Percentiles rank a stretch among this genome's conserved stretches.
Evolutionary conservation across 1,140 invertebrate species (phyloP).

Genomic region (Diorhabda elongata): DNA sequence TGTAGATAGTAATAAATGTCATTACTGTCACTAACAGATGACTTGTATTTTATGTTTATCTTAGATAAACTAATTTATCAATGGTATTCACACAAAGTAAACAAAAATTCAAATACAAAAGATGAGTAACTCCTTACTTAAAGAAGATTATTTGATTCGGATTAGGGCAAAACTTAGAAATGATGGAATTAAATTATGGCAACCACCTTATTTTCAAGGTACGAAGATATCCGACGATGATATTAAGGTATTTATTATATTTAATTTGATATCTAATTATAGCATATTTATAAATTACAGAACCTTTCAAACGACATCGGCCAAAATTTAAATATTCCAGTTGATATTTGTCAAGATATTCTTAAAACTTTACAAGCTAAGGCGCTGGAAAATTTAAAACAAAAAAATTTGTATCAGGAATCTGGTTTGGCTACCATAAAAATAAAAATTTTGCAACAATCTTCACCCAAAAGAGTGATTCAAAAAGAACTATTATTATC

Average conservation of each 20-base stretch:
- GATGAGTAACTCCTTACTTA: slow-evolving; percentile 34
- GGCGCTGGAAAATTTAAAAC: slow-evolving; percentile 63
- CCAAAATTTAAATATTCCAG: slow-evolving; percentile 51
- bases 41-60: too few relatives aligned
- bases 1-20: too few relatives aligned
- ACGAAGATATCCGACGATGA: slow-evolving; percentile 47
- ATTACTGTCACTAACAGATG: too few relatives aligned
- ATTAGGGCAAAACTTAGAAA: slow-evolving; percentile 60
- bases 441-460: slow-evolving; percentile 52
- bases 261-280: slow-evolving; percentile 18
- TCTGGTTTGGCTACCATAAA: slow-evolving; percentile 63
- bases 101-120: not conserved
- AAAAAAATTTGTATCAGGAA: slow-evolving; percentile 57
- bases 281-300: slow-evolving; percentile 47
- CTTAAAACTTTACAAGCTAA: slow-evolving; percentile 61
- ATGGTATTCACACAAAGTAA: too few relatives aligned
- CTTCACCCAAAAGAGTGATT: slow-evolving; percentile 45
- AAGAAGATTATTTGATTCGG: slow-evolving; percentile 60
- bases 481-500: slow-evolving; percentile 52
- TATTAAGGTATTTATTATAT: slow-evolving; percentile 46
- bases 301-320: slow-evolving; percentile 56
- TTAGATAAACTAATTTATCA: too few relatives aligned
- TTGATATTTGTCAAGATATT: slow-evolving; percentile 50
- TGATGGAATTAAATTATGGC: slow-evolving; percentile 68
- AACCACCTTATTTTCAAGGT: slow-evolving; percentile 61